Conservation (phyloP, 2,888 invertebrate genomes). For the Adela reaumurella region DNA sequence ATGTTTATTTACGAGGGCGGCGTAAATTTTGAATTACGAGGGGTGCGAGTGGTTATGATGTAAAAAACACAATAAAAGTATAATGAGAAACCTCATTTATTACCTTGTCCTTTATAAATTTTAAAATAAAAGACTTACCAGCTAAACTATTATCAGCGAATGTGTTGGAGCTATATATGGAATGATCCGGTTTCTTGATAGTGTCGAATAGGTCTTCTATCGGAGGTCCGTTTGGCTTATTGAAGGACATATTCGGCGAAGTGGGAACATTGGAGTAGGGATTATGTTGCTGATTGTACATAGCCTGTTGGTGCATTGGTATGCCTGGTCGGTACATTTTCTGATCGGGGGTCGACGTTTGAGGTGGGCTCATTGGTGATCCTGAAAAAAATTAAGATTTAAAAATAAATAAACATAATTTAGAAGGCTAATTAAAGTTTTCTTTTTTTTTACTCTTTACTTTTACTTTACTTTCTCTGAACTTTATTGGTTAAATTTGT, state of each 20-base stretch:
- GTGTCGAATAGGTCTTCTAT: conserved; percentile 68
- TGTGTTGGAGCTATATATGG: conserved; percentile 30
- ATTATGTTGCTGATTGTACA: conserved; percentile 33
- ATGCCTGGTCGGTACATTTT: conserved; percentile 47
- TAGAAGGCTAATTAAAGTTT: too few relatives aligned
- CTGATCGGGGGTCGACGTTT: conserved; percentile 44
- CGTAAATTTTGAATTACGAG: too few relatives aligned
- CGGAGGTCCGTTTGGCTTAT: conserved; percentile 64
- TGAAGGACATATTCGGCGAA: conserved; percentile 36
- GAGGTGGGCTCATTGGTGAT: conserved; percentile 42
- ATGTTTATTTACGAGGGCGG: too few relatives aligned
- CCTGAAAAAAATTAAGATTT: too few relatives aligned
- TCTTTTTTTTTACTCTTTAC: too few relatives aligned
- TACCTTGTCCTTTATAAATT: too few relatives aligned
- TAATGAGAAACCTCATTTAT: too few relatives aligned
- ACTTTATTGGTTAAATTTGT: too few relatives aligned
- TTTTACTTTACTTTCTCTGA: too few relatives aligned
- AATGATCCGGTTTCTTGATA: conserved; percentile 46
- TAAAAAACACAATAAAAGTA: too few relatives aligned
- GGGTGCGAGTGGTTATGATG: too few relatives aligned
- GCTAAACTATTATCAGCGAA: conserved; percentile 38
- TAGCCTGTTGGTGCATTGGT: conserved; percentile 44
- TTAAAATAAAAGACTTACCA: conserved; percentile 20
- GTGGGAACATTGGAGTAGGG: conserved; percentile 23
- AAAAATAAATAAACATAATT: too few relatives aligned